Base-by-base conservation (phyloP, 2,113 vertebrate species). In the Thryonomys swinderianus region DNA sequence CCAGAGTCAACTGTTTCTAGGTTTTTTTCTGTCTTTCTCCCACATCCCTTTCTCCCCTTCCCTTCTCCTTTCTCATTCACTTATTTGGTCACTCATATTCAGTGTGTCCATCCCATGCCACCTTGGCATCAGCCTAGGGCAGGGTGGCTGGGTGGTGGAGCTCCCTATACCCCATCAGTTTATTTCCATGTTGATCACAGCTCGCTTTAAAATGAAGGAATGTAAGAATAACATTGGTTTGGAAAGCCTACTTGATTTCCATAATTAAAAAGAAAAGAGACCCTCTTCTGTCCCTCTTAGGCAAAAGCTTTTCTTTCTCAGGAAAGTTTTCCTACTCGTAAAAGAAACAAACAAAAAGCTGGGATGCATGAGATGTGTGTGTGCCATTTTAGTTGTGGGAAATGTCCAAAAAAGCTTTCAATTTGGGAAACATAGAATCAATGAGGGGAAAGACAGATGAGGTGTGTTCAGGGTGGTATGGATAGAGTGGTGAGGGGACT, bases 201-300 rank as follows among this genome's bases (percentile, higher is more conserved):
- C 27, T n/a, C 48, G 73, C 27, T 10, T 85, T n/a, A 37, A 71
- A 91, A 85, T 32, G 34, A 93, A 69, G 23, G 5, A 3, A 48
- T 85, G 16, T 8, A 7, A 48, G 20, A 8, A 13, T 23, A 30
- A 20, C 78, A 25, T 13, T 62, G 61, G 45, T 48, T 80, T 84
- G 51, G n/a, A 87, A 81, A 85, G n/a, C 7, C 7, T 48, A 17
- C 21, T 81, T 73, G 37, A 9, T 80, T 45, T 64, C n/a, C 51
- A 30, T 53, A 34, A 93, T 67, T 80, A 61, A n/a, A 79, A 94
- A 51, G 53, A 76, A 92, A 85, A 94, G 32, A 8, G 48, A 51
- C 48, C 48, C 48, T 10, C 48, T 51, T 51, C 48, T 51, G 48
- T 51, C 6, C 48, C 48, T 51, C 48, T 51, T 51, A 51, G 48